phyloP scores from a whole-genome alignment of 2,113 vertebrate species.

The Globicephala melas region DNA sequence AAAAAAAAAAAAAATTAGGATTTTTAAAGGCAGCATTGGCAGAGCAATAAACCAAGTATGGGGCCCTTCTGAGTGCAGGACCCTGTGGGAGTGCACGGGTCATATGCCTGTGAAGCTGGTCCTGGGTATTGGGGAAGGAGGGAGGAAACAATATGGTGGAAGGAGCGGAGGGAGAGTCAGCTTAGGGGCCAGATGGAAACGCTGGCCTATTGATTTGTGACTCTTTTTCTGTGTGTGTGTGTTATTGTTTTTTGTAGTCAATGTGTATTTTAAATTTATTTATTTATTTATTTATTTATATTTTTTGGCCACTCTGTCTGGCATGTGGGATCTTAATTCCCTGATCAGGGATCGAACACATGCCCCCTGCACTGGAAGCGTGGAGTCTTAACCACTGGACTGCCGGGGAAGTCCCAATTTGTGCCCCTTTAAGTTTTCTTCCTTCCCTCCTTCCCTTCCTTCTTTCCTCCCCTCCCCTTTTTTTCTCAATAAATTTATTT shows the following conservation, averaged over 20 bases:
- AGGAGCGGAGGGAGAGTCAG: background rate
- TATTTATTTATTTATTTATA: no score
- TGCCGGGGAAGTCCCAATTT: no score
- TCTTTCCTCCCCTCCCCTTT: no score
- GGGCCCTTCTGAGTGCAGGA: background rate
- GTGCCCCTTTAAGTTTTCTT: background rate
- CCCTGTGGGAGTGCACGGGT: accelerated
- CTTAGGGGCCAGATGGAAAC: background rate
- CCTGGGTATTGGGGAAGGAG: background rate
- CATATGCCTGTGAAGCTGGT: background rate
- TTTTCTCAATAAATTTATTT: no score
- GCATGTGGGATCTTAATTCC: no score
- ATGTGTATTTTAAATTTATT: no score
- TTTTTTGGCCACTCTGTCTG: no score
- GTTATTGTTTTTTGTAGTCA: no score
- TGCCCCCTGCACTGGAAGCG: no score
- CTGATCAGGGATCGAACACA: no score
- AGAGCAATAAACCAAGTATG: background rate
- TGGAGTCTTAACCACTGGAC: no score
- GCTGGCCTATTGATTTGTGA: background rate
- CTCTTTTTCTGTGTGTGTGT: background rate
- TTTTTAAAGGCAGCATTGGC: background rate
- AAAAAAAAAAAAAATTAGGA: background rate
- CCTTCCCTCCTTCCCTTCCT: background rate
- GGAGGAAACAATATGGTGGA: background rate